These are phyloP conservation scores for Odontamblyopus lacepedii DNA, from an alignment of 2,797 vertebrate genomes.

Conservation along the genomic window DNA sequence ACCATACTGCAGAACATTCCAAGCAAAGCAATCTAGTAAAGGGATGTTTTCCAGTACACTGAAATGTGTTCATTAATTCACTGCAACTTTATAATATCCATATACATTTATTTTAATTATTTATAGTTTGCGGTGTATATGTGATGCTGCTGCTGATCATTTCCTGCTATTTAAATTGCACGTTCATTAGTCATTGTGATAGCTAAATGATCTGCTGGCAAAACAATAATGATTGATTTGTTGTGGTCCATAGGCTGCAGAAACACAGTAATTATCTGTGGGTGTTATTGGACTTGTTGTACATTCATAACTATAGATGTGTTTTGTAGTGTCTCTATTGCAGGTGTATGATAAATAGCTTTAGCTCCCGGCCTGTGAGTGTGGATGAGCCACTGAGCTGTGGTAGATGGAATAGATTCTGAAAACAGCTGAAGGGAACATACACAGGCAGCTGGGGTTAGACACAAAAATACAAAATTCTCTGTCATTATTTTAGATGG, in stretches of 20 bases:
- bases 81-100: too few species aligned
- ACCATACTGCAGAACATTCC: too few species aligned
- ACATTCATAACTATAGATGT: neutral
- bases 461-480: neutral
- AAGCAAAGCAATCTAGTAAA: too few species aligned
- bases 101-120: too few species aligned
- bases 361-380: neutral
- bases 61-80: too few species aligned
- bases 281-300: neutral
- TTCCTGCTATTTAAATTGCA: neutral
- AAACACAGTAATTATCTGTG: neutral
- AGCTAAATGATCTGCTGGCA: neutral
- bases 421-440: neutral
- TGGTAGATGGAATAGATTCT: constrained; percentile 8
- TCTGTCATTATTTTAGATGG: neutral
- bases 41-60: too few species aligned
- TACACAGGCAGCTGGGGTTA: neutral
- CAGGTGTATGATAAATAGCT: constrained; percentile 1
- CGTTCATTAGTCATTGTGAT: neutral
- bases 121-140: too few species aligned
- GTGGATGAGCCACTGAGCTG: constrained; percentile 10
- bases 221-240: constrained; percentile 1
- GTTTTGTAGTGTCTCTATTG: neutral
- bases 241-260: neutral
- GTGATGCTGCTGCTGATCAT: neutral